Percentiles rank a stretch among this genome's conserved stretches.
phyloP scores from a whole-genome alignment of 2,888 invertebrate genomes.

The Diarsia brunnea region DNA sequence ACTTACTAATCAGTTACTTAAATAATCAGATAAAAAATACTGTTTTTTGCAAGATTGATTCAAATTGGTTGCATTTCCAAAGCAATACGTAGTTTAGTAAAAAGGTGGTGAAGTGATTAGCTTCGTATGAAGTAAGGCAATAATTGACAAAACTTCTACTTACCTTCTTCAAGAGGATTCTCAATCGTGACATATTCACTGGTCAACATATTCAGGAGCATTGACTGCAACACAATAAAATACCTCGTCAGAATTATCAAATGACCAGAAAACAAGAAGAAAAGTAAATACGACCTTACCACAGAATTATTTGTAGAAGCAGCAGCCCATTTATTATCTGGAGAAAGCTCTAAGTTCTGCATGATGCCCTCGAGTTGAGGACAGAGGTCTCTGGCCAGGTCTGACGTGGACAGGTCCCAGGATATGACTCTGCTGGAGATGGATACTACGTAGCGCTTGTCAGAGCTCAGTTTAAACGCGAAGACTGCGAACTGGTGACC shows the following conservation, averaged over 20 bases:
- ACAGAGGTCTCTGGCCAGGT: constrained; percentile 97
- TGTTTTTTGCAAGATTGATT: background rate
- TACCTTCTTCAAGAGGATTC: constrained; percentile 94
- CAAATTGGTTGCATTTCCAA: background rate
- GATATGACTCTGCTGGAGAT: constrained; percentile 99
- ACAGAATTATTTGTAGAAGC: constrained; percentile 99
- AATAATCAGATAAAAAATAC: too few species aligned
- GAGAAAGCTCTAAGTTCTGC: constrained; percentile 97
- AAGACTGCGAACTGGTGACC: constrained; percentile 99
- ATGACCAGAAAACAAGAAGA: background rate
- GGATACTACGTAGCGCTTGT: constrained; percentile 97
- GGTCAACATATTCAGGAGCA: constrained; percentile 97
- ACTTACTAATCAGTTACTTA: too few species aligned
- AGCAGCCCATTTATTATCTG: constrained; percentile 98
- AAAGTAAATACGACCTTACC: constrained; percentile 79
- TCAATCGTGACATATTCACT: constrained; percentile 97
- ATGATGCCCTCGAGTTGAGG: constrained; percentile 98
- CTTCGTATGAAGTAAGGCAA: too few species aligned
- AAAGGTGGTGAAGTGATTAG: background rate
- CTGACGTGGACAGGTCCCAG: constrained; percentile 99
- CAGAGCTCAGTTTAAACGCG: constrained; percentile 96
- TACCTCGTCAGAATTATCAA: background rate
- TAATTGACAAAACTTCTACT: background rate
- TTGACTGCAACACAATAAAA: constrained; percentile 90
- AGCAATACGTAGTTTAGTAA: too few species aligned